A percentile compares a stretch with the other conserved stretches of the same genome.
phyloP scores from a whole-genome alignment of 2,888 invertebrate species.

The Hemaris fuciformis region DNA sequence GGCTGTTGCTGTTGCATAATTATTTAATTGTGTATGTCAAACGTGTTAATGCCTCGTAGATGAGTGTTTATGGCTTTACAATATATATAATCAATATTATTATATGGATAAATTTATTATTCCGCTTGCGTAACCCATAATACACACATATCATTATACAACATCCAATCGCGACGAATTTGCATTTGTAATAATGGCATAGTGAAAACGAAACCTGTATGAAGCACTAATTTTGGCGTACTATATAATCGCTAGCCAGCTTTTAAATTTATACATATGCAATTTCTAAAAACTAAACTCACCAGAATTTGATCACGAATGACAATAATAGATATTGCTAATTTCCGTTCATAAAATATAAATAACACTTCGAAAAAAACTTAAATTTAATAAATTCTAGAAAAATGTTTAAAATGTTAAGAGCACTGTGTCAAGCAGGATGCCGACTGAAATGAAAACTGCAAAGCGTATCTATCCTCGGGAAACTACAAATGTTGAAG shows the following conservation, averaged over 20 bases:
- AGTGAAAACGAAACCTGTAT: not conserved
- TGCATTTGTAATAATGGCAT: slow-evolving; percentile 20
- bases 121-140: slow-evolving; percentile 37
- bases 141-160: slow-evolving; percentile 30
- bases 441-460: slow-evolving; percentile 68
- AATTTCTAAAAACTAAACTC: not conserved
- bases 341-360: slow-evolving; percentile 15
- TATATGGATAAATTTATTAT: slow-evolving; percentile 34
- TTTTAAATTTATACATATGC: not conserved
- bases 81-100: slow-evolving; percentile 37
- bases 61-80: slow-evolving; percentile 46
- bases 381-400: slow-evolving; percentile 26
- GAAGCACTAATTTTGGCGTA: not conserved
- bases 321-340: not conserved
- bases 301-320: not conserved
- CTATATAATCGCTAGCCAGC: not conserved
- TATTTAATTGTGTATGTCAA: slow-evolving; percentile 38
- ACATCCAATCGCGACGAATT: slow-evolving; percentile 28
- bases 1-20: slow-evolving; percentile 35
- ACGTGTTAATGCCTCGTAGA: slow-evolving; percentile 41
- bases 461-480: slow-evolving; percentile 60
- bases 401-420: slow-evolving; percentile 43
- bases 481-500: slow-evolving; percentile 60
- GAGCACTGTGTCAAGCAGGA: slow-evolving; percentile 43
- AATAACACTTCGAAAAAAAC: slow-evolving; percentile 15